Evolutionary conservation across 2,113 vertebrate species (phyloP).

Genomic region (Oncorhynchus tshawytscha): DNA sequence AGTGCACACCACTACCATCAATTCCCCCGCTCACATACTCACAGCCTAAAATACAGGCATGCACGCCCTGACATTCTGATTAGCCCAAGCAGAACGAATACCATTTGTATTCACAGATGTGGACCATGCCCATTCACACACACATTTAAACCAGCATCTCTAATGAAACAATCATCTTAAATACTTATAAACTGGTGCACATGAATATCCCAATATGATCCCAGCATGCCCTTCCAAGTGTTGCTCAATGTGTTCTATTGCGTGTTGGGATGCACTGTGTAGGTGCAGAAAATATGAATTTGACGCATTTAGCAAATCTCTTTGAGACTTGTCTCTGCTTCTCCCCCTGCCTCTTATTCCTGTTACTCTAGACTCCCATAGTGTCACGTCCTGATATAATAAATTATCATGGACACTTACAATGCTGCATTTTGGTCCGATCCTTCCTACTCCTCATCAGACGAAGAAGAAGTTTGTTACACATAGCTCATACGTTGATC

Average conservation of each 20-base stretch:
- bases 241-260: not conserved
- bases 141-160: slow-evolving; percentile 1
- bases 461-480: no score
- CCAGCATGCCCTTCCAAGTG: not conserved
- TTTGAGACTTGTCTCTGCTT: slow-evolving; percentile 28
- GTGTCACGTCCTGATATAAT: no score
- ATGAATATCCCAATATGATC: not conserved
- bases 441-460: no score
- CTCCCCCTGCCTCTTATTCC: not conserved
- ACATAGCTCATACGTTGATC: slow-evolving; percentile 36
- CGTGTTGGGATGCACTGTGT: no score
- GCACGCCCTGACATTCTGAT: slow-evolving; percentile 12
- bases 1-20: slow-evolving; percentile 40
- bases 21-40: slow-evolving; percentile 12
- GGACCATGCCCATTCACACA: slow-evolving; percentile 38
- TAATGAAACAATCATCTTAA: slow-evolving; percentile 6
- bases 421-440: no score
- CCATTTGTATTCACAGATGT: slow-evolving; percentile 27
- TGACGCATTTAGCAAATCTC: slow-evolving; percentile 15
- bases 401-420: no score
- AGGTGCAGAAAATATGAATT: not conserved
- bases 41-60: slow-evolving; percentile 4
- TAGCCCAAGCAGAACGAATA: slow-evolving; percentile 52
- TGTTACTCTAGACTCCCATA: slow-evolving; percentile 55
- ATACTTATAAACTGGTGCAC: not conserved